phyloP scores from a whole-genome alignment of 2,888 invertebrate genomes.

The Himalopsyche kuldschensis region DNA sequence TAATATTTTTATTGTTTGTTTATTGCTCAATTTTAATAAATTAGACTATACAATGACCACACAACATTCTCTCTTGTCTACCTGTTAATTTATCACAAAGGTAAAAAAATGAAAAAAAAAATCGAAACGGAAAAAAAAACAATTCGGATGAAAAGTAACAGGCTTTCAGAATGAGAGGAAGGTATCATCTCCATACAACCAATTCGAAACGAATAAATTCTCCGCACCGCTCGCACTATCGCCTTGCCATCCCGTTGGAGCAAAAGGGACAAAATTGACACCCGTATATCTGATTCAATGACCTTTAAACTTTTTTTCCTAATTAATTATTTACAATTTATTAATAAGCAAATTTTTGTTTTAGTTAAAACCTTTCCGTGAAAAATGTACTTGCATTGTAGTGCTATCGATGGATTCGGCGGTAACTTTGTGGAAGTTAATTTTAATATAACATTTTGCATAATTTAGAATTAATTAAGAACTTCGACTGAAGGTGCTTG shows the following conservation, averaged over 20 bases:
- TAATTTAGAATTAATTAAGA: too few relatives aligned
- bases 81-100: conserved; percentile 31
- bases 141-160: conserved; percentile 18
- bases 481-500: too few relatives aligned
- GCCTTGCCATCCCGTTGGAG: background rate
- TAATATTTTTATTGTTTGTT: too few relatives aligned
- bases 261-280: conserved; percentile 8
- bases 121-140: conserved; percentile 15
- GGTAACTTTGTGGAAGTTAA: too few relatives aligned
- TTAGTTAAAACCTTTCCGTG: too few relatives aligned
- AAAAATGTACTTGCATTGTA: too few relatives aligned
- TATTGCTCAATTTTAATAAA: background rate
- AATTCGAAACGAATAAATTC: conserved; percentile 20
- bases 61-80: conserved; percentile 15
- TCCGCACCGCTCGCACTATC: conserved; percentile 11
- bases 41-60: background rate
- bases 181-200: conserved; percentile 23
- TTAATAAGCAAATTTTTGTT: too few relatives aligned
- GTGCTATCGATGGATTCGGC: too few relatives aligned
- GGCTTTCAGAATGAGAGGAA: conserved; percentile 26
- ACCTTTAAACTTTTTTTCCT: background rate
- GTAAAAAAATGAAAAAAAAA: conserved; percentile 14
- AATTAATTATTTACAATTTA: background rate
- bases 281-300: conserved; percentile 1
- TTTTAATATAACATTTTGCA: too few relatives aligned